Evolutionary conservation across 2,113 vertebrate genomes (phyloP).

Genomic region (Epinephelus fuscoguttatus): DNA sequence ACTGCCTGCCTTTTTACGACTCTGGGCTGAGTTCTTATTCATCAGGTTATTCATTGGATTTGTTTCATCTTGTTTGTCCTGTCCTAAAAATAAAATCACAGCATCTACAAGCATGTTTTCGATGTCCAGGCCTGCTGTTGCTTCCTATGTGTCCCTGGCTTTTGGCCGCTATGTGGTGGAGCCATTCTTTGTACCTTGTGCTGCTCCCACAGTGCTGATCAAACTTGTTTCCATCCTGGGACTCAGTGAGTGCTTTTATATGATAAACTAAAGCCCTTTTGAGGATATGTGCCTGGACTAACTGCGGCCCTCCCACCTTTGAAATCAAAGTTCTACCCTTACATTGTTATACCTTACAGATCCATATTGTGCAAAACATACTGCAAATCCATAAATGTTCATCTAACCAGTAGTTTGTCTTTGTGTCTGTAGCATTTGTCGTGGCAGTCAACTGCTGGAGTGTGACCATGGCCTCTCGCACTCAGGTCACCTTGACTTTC

Average conservation of each 20-base stretch:
- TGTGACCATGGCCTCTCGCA: conserved; percentile 85
- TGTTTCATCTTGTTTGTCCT: neutral
- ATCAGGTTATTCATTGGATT: conserved; percentile 83
- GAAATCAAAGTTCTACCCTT: too few species aligned
- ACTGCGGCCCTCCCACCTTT: too few species aligned
- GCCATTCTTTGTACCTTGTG: conserved; percentile 88
- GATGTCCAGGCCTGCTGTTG: conserved; percentile 86
- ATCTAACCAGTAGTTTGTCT: neutral
- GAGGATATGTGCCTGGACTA: too few species aligned
- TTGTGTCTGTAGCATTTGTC: conserved; percentile 82
- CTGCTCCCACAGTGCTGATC: conserved; percentile 82
- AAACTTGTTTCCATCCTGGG: conserved; percentile 87
- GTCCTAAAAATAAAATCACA: neutral
- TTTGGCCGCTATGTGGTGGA: conserved; percentile 92
- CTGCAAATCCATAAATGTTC: neutral
- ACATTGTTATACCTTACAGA: neutral
- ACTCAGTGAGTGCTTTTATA: conserved; percentile 85
- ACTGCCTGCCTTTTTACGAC: conserved; percentile 88
- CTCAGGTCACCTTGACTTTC: conserved; percentile 86
- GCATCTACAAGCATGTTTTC: neutral
- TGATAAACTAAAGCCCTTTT: too few species aligned
- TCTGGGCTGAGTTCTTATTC: conserved; percentile 91
- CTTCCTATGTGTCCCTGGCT: conserved; percentile 87
- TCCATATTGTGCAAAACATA: neutral
- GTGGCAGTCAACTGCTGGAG: conserved; percentile 92